phyloP scores from a whole-genome alignment of 1,140 invertebrate genomes.

The Drosophila ironensis region DNA sequence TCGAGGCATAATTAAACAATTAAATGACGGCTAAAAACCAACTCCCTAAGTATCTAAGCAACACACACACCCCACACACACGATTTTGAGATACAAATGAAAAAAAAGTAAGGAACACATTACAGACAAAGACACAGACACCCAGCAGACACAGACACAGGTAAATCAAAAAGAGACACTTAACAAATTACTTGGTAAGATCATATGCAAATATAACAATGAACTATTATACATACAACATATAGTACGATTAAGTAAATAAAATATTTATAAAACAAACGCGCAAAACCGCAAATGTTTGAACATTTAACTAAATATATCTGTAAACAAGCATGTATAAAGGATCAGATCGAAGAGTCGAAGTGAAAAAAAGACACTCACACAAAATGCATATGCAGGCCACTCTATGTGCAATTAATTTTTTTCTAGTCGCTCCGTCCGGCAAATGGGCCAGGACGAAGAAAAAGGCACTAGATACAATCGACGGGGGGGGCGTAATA shows the following conservation, averaged over 20 bases:
- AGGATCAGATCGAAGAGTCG: slow-evolving; percentile 7
- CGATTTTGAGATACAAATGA: slow-evolving; percentile 32
- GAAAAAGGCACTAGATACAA: slow-evolving; percentile 50
- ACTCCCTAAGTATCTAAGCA: slow-evolving; percentile 53
- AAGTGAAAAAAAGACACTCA: background rate
- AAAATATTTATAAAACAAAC: slow-evolving; percentile 75
- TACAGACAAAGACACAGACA: slow-evolving; percentile 3
- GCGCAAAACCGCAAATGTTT: slow-evolving; percentile 47
- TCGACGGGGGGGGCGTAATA: slow-evolving; percentile 62
- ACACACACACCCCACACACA: slow-evolving; percentile 11
- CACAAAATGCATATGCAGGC: slow-evolving; percentile 45
- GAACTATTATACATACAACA: slow-evolving; percentile 78
- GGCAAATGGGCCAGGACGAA: slow-evolving; percentile 38
- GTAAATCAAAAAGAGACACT: slow-evolving; percentile 75
- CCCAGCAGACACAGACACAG: slow-evolving; percentile 26
- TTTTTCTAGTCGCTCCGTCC: slow-evolving; percentile 65
- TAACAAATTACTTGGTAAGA: slow-evolving; percentile 76
- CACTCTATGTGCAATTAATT: slow-evolving; percentile 78
- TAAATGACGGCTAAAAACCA: slow-evolving; percentile 21
- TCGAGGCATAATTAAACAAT: slow-evolving; percentile 67
- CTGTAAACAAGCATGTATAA: slow-evolving; percentile 49
- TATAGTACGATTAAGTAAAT: slow-evolving; percentile 77
- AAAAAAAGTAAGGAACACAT: background rate
- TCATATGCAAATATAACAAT: slow-evolving; percentile 78
- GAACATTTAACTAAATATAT: slow-evolving; percentile 61